A percentile compares a stretch with the other conserved stretches of the same genome.
phyloP scores from a whole-genome alignment of 1,140 invertebrate genomes.

The Lutraria rhynchaena region DNA sequence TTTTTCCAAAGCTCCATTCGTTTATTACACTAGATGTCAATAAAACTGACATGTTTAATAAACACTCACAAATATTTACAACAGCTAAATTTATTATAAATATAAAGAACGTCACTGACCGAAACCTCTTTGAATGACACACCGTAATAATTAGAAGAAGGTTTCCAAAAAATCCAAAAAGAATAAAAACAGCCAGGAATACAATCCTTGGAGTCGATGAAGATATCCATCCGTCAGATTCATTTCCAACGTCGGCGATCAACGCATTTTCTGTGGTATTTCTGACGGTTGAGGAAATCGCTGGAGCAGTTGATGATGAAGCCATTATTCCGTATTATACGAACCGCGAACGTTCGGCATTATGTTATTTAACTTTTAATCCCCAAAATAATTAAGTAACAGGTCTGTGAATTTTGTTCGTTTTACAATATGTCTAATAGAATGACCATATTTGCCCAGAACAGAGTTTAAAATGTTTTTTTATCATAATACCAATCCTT shows the following conservation, averaged over 20 bases:
- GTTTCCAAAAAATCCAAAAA: conserved; percentile 73
- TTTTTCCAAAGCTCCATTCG: conserved; percentile 65
- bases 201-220: conserved; percentile 61
- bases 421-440: not conserved
- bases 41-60: conserved; percentile 81
- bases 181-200: conserved; percentile 73
- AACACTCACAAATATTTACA: conserved; percentile 71
- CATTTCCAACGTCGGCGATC: conserved; percentile 10
- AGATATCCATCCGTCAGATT: conserved; percentile 12
- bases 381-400: not conserved
- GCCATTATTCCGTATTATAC: conserved; percentile 8
- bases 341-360: not conserved
- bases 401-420: not conserved
- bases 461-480: not conserved
- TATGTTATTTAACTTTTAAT: conserved; percentile 1
- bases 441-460: not conserved
- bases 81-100: conserved; percentile 72
- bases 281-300: not conserved
- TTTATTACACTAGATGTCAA: conserved; percentile 79
- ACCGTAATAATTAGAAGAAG: conserved; percentile 70
- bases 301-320: not conserved
- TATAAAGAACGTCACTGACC: conserved; percentile 68
- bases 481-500: too few relatives aligned
- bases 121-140: conserved; percentile 64
- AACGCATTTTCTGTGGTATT: not conserved